phyloP scores from a whole-genome alignment of 2,797 vertebrate species.

The Vipera latastei region DNA sequence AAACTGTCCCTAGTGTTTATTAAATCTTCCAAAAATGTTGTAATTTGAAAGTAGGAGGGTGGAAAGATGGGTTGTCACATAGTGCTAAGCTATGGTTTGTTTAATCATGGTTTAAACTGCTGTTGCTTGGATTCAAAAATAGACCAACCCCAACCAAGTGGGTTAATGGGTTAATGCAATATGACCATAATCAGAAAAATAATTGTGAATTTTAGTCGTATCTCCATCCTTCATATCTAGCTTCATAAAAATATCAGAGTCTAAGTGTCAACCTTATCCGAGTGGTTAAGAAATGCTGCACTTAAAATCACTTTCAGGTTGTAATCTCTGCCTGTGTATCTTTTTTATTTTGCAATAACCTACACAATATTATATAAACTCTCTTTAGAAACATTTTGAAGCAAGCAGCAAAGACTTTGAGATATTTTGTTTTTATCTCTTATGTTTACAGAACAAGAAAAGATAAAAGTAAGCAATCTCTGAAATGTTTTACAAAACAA shows the following conservation, averaged over 20 bases:
- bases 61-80: background rate
- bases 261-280: background rate
- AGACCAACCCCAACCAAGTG: background rate
- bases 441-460: background rate
- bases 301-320: background rate
- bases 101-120: background rate
- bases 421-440: background rate
- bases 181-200: background rate
- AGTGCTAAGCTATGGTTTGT: background rate
- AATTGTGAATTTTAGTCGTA: background rate
- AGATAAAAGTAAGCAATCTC: background rate
- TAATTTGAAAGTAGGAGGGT: background rate
- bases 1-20: background rate
- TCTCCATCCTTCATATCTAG: background rate
- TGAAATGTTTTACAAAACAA: constrained; percentile 13
- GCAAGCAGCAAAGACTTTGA: background rate
- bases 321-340: background rate
- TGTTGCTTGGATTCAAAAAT: background rate
- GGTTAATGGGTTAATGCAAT: background rate
- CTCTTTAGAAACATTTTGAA: background rate
- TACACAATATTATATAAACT: background rate
- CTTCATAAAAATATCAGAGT: background rate
- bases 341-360: background rate
- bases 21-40: background rate
- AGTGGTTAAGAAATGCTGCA: background rate